A percentile compares a stretch with the other conserved stretches of the same genome.
phyloP scores from a whole-genome alignment of 1,140 invertebrate genomes.

The Pectinophora gossypiella region DNA sequence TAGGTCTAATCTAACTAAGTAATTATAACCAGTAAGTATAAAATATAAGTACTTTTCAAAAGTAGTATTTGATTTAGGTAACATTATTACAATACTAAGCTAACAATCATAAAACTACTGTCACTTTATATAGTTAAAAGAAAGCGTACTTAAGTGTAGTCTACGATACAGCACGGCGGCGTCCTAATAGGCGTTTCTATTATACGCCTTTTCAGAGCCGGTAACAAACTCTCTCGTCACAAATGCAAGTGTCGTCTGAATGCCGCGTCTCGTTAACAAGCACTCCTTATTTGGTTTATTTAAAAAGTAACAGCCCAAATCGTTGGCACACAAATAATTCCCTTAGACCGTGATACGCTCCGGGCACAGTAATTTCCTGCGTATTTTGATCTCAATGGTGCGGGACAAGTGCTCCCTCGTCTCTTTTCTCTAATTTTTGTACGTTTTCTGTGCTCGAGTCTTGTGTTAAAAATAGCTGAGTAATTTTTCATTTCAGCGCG shows the following conservation, averaged over 20 bases:
- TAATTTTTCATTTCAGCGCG: slow-evolving; percentile 72
- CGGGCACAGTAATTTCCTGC: slow-evolving; percentile 66
- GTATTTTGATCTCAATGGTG: slow-evolving; percentile 73
- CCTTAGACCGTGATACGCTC: slow-evolving; percentile 37
- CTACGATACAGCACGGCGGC: too few species aligned
- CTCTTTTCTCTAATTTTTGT: slow-evolving; percentile 73
- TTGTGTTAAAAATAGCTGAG: slow-evolving; percentile 68
- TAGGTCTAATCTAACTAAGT: too few species aligned
- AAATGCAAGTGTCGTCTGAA: slow-evolving; percentile 37
- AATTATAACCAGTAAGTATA: too few species aligned
- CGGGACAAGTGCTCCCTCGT: slow-evolving; percentile 68
- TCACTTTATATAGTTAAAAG: too few species aligned
- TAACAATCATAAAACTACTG: too few species aligned
- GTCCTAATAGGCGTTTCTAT: not conserved
- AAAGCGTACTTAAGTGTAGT: too few species aligned
- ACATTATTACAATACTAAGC: too few species aligned
- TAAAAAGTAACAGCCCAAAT: slow-evolving; percentile 65
- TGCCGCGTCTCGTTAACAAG: slow-evolving; percentile 48
- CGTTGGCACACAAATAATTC: slow-evolving; percentile 67
- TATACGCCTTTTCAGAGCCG: not conserved
- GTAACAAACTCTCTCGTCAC: not conserved
- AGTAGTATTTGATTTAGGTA: too few species aligned
- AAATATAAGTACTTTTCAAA: too few species aligned
- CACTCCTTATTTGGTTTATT: slow-evolving; percentile 58
- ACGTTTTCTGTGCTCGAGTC: slow-evolving; percentile 64